Evolutionary conservation across 2,888 invertebrate species (phyloP), one percentile per base, ranked within the genome.

Genomic region (Polia nebulosa): DNA sequence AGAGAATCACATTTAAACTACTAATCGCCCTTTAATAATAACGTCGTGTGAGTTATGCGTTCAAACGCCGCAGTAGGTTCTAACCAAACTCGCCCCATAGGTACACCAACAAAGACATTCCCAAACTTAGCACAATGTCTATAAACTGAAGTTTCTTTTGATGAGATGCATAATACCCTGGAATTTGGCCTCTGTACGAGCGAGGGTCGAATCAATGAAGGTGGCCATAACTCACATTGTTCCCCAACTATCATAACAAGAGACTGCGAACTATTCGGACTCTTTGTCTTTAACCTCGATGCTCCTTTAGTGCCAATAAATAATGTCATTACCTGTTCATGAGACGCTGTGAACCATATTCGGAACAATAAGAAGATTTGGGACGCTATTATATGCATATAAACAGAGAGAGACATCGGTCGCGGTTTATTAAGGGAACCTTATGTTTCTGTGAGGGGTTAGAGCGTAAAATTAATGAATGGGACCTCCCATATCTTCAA

Each of bases 291-390:
- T 67, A 81, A 87, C 87, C 82, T 81, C 85, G 86, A 84, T 87
- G 87, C 85, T 86, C 88, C 87, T 92, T 92, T 90, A 94, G 90
- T 88, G 90, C 89, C 91, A 82, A 94, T 95, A 94, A 95, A 95
- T 94, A 93, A 94, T 88, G 88, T 89, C 92, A 93, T 94, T 93
- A 95, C 94, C 94, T 95, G 94, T 92, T 91, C 91, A 85, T 78
- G 89, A 90, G 91, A 85, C 86, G 89, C 87, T 89, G 80, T 87
- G 85, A 88, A 90, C 86, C 91, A 90, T 94, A 93, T 94, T 92
- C 85, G 87, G 92, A 91, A 94, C 94, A 94, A 94, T 93, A 93
- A 89, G 91, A 91, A 91, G 93, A 93, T 93, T 91, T 91, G 89
- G 90, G 90, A 85, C 86, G 87, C 90, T 86, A 92, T 94, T 93